Percentiles rank a stretch among this genome's conserved stretches.
Evolutionary conservation across 2,797 vertebrate species (phyloP).

Genomic region (Hydrophis major): DNA sequence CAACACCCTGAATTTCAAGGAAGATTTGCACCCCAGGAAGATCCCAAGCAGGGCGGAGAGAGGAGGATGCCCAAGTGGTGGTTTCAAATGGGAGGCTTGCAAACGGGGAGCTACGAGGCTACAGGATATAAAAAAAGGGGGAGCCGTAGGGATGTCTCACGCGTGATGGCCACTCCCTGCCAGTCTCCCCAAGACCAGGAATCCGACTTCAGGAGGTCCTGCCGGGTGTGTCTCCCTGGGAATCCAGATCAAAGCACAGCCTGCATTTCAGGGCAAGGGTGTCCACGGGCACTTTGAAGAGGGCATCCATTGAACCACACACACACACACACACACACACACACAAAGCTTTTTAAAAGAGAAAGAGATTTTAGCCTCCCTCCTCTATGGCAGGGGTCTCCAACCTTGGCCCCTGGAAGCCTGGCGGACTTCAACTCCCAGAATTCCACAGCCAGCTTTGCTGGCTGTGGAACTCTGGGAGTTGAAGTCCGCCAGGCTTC

Average conservation of each 20-base stretch:
- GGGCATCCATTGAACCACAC: not conserved
- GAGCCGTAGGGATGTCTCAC: no score
- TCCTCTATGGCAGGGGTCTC: no score
- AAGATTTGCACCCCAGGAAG: not conserved
- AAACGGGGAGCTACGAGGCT: not conserved
- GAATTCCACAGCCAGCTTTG: no score
- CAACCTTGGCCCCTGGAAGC: no score
- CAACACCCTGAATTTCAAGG: not conserved
- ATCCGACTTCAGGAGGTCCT: not conserved
- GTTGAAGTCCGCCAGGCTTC: no score
- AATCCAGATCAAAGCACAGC: not conserved
- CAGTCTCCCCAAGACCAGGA: not conserved
- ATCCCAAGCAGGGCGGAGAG: not conserved
- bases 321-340: not conserved
- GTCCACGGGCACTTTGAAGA: not conserved
- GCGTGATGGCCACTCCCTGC: not conserved
- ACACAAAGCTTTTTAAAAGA: not conserved
- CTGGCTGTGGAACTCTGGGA: no score
- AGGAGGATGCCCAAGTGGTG: not conserved
- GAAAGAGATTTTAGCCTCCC: not conserved
- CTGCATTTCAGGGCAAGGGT: not conserved
- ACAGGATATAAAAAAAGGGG: no score
- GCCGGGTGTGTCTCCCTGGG: not conserved
- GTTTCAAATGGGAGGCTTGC: not conserved
- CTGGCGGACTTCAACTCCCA: no score